A percentile compares a stretch with the other conserved stretches of the same genome.
Evolutionary conservation across 2,797 vertebrate genomes (phyloP).

Genomic region (Crenuchus spilurus): DNA sequence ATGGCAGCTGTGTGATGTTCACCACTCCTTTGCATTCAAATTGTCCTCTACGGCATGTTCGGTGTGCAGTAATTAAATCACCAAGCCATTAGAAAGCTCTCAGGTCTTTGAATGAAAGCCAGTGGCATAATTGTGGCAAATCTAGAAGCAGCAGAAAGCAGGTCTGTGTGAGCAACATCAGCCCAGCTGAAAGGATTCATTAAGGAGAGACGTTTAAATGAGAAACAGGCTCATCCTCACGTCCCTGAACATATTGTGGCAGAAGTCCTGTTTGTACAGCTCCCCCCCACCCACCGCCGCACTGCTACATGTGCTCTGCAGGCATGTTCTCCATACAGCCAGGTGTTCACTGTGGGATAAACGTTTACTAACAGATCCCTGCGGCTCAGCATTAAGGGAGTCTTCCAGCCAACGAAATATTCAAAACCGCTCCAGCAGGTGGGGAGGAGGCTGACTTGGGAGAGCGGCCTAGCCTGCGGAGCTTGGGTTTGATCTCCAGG

Average conservation of each 20-base stretch:
- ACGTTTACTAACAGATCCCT: conserved; percentile 57
- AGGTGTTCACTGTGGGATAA: conserved; percentile 63
- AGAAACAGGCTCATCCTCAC: conserved; percentile 30
- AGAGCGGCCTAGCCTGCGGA: background rate
- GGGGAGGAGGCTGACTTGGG: conserved; percentile 23
- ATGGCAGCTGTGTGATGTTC: conserved; percentile 4
- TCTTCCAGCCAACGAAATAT: conserved; percentile 42
- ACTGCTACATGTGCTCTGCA: conserved; percentile 37
- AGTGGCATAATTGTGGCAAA: conserved; percentile 5
- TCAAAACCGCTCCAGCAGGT: conserved; percentile 46
- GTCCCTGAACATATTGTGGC: conserved; percentile 11
- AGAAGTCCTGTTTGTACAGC: conserved; percentile 33
- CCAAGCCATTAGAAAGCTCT: conserved; percentile 24
- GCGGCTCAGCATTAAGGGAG: conserved; percentile 57
- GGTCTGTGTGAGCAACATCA: conserved; percentile 20
- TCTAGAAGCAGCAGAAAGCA: background rate
- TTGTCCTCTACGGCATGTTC: background rate
- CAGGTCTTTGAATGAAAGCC: conserved; percentile 20
- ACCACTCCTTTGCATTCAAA: conserved; percentile 10
- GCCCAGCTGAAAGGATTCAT: conserved; percentile 25
- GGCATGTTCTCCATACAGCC: conserved; percentile 51
- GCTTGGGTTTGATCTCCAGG: conserved; percentile 40
- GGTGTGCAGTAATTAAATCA: conserved; percentile 18
- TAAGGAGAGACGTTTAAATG: conserved; percentile 36
- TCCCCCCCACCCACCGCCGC: conserved; percentile 13